Base-by-base conservation (phyloP, 2,113 vertebrate species). In the Lepus timidus region DNA sequence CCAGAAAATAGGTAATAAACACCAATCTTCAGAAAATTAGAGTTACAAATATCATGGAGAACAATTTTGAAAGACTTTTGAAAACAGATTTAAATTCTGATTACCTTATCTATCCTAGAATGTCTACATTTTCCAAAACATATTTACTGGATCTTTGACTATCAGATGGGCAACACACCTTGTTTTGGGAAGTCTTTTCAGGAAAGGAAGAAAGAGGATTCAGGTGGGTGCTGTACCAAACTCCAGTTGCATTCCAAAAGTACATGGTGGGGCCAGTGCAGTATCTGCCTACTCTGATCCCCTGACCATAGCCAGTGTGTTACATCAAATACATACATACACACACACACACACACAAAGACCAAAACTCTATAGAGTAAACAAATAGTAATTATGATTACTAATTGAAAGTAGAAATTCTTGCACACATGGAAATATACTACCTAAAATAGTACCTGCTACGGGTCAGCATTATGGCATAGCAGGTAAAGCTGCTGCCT, bases 111-210 rank as follows among this genome's bases (percentile, higher is more conserved):
- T 94, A 61, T 10, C 3, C 31, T 73, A 82, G 23, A 71, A 82
- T 81, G 6, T 68, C 67, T 93, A 20, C 29, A 51, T 9, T 65
- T 92, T 52, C 81, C 10, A 31, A 86, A 85, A 11, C 2, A 78
- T 67, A 52, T 55, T 61, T 83, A 94, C 51, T 92, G 64, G 61
- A 86, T 4, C 39, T 83, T 75, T 78, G 85, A 74, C 49, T 78
- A 67, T 90, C 64, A 68, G 67, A 86, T 78, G 61, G 64, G 25
- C 58, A 73, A 36, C 51, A 61, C 20, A 44, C 73, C 70, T 83
- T 68, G 39, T 55, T 76, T 76, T 39, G 31, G 39, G 71, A 36
- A 51, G 16, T 31, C 55, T 78, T 4, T 29, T 92, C 49, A 5
- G 9, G 49, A 78, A 44, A 86, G 64, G 64, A 78, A 44, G 49